These are phyloP conservation scores for Lepidostoma basale DNA, from an alignment of 1,140 invertebrate species.

Conservation along the genomic window DNA sequence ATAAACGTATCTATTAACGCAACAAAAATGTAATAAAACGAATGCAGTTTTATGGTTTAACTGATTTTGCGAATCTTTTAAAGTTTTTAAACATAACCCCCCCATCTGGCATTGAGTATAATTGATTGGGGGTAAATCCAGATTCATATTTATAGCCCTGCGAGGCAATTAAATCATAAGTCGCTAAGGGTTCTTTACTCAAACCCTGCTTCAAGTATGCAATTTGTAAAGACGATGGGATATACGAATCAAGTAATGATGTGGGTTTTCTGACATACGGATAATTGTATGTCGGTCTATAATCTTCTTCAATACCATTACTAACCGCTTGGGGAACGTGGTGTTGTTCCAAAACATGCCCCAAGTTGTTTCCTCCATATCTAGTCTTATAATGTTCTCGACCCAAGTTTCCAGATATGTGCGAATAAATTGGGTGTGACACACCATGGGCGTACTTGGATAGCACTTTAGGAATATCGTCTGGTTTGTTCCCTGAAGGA, in stretches of 20 bases:
- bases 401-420: conserved; percentile 42
- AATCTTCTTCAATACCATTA: conserved; percentile 46
- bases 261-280: conserved; percentile 53
- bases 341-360: conserved; percentile 46
- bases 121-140: conserved; percentile 59
- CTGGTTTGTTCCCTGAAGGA: neutral
- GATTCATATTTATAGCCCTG: conserved; percentile 51
- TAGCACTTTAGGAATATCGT: conserved; percentile 27
- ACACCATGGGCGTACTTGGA: conserved; percentile 39
- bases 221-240: conserved; percentile 56
- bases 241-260: conserved; percentile 58
- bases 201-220: conserved; percentile 58
- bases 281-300: conserved; percentile 45
- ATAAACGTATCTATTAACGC: neutral
- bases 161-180: conserved; percentile 54
- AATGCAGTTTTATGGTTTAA: neutral
- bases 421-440: conserved; percentile 38
- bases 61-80: conserved; percentile 27
- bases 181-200: conserved; percentile 53
- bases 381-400: conserved; percentile 23
- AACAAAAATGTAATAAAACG: neutral
- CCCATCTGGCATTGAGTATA: conserved; percentile 56
- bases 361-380: conserved; percentile 14
- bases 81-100: conserved; percentile 41
- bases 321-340: conserved; percentile 47